Percentiles rank a stretch among this genome's conserved stretches.
phyloP scores from a whole-genome alignment of 2,888 invertebrate species.

The Saturnia japonica region DNA sequence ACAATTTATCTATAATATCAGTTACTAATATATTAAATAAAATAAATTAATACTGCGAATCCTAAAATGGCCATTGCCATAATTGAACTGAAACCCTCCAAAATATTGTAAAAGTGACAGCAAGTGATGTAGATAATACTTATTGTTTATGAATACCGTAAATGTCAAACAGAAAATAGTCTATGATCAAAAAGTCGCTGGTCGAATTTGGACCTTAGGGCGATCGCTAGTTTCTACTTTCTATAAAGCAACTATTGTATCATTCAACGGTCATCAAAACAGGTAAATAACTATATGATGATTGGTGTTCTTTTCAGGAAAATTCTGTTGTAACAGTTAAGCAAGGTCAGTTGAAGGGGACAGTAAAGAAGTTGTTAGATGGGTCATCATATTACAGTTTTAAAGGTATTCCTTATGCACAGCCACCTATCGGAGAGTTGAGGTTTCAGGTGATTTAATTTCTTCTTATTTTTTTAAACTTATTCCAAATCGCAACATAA shows the following conservation, averaged over 20 bases:
- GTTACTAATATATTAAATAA: no score
- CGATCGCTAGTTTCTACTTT: no score
- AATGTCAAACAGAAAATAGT: no score
- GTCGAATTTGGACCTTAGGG: no score
- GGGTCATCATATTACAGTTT: constrained; percentile 55
- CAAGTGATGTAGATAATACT: no score
- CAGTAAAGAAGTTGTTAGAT: constrained; percentile 43
- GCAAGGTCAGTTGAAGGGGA: constrained; percentile 57
- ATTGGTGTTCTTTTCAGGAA: constrained; percentile 39
- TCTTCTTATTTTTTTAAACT: neutral
- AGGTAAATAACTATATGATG: neutral
- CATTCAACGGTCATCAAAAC: neutral
- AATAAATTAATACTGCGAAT: no score
- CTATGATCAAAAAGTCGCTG: no score
- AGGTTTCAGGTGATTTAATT: constrained; percentile 69
- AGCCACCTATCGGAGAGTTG: constrained; percentile 73
- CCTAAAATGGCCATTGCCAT: no score
- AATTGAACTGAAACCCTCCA: no score
- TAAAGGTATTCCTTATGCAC: constrained; percentile 77
- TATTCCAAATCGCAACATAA: neutral
- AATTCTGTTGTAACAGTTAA: constrained; percentile 44
- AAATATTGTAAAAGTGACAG: no score
- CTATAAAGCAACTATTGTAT: neutral
- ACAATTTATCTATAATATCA: no score
- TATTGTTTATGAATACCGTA: no score